phyloP scores from a whole-genome alignment of 2,113 vertebrate genomes.

The Toxostoma redivivum region DNA sequence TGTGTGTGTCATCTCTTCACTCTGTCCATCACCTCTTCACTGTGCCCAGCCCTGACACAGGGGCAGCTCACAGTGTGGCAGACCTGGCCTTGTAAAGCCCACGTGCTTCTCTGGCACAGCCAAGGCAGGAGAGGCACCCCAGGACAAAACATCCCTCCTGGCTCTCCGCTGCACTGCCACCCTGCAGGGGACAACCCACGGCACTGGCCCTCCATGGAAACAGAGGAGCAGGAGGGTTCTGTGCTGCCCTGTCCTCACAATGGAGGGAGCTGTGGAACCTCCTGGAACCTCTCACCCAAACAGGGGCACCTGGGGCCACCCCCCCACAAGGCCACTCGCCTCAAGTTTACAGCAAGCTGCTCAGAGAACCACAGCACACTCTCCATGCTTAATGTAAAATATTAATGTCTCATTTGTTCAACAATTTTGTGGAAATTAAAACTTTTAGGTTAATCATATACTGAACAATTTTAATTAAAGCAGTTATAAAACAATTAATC shows the following conservation, averaged over 20 bases:
- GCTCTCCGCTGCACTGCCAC: neutral
- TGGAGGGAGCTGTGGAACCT: neutral
- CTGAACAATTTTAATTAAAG: conserved; percentile 84
- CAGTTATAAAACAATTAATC: conserved; percentile 85
- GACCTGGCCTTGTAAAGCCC: neutral
- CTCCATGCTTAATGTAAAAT: conserved; percentile 76
- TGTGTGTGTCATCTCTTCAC: neutral
- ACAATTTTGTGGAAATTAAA: conserved; percentile 83
- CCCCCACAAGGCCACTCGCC: neutral
- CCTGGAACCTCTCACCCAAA: neutral
- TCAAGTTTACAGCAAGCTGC: conserved; percentile 26
- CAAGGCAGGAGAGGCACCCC: neutral
- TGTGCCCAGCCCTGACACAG: rapidly evolving
- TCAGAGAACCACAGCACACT: conserved; percentile 45
- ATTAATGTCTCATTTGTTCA: conserved; percentile 85
- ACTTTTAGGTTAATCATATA: conserved; percentile 86
- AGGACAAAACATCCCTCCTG: neutral
- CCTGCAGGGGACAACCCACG: neutral
- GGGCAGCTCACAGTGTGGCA: neutral
- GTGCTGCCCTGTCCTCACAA: neutral
- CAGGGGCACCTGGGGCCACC: neutral
- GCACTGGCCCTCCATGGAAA: rapidly evolving
- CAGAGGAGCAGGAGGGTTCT: neutral
- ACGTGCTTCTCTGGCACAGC: rapidly evolving
- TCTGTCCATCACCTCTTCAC: neutral